Base-by-base conservation (phyloP, 2,797 vertebrate species). In the Coranthus polyacanthus region DNA sequence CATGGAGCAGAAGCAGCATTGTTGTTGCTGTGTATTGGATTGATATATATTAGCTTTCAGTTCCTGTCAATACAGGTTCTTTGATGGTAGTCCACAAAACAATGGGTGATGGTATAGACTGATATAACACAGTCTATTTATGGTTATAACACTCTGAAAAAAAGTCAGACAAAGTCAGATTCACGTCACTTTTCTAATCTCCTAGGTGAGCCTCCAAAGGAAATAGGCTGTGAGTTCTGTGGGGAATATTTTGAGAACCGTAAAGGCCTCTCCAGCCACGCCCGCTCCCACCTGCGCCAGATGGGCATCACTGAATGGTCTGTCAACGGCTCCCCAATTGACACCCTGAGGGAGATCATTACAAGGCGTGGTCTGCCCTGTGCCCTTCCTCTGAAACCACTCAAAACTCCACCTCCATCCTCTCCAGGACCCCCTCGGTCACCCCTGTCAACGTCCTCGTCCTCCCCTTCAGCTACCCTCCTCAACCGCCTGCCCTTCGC, bases 271-370 rank as follows among this genome's bases (percentile, higher is more conserved):
- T 94, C 94, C 62, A 95, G 94, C 79, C 94, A 95, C 18, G 94
- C 94, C 52, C 94, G 94, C 54, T 95, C 94, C 42, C 94, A 95
- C 82, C 81, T 95, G 68, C 93, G 94, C 2, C 94, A 95, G 81
- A 93, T 95, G 86, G 94, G 94, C 79, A 94, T 95, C 9, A 95
- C 94, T 0, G 93, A 95, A 86, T 95, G 94, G 94, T 91, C 94
- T 0, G 94, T 95, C 34, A 95, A 95, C 16, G 94, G 94, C 17
- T 95, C 94, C 0, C 97, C 96, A 13, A 98, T 98, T 26, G 97
- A 98, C 92, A 98, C 97, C 0, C 90, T 98, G 13, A 88, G 96
- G 20, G 97, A 99, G 75, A 93, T 98, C 88, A 95, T 99, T 87
- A 95, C 95, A 6, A 90, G 95, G 15, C 92, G 95, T 47, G 94